phyloP scores from a whole-genome alignment of 2,888 invertebrate genomes.

The Morinoia aosen region DNA sequence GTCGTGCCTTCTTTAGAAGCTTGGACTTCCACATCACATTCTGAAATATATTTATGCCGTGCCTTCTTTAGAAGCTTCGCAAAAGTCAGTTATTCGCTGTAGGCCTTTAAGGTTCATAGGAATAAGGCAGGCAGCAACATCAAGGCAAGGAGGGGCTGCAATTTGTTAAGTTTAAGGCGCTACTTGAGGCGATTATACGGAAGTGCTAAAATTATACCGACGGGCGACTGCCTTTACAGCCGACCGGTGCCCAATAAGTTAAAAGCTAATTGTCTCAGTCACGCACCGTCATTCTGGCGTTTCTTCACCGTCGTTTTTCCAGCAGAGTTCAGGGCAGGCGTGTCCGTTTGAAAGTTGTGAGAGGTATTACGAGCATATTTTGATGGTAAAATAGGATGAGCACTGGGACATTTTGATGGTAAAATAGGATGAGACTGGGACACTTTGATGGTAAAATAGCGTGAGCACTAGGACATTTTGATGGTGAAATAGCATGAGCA shows the following conservation, averaged over 20 bases:
- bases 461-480: neutral
- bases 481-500: neutral
- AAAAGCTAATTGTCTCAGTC: neutral
- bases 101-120: neutral
- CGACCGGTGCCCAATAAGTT: neutral
- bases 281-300: neutral
- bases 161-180: neutral
- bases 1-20: too few relatives aligned
- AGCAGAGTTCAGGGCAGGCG: neutral
- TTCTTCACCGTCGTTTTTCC: neutral
- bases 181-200: neutral
- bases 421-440: neutral
- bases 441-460: neutral
- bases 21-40: too few relatives aligned
- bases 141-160: neutral
- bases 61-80: neutral
- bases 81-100: neutral
- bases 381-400: neutral
- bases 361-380: neutral
- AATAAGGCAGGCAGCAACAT: neutral
- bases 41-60: neutral
- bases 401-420: too few relatives aligned
- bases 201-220: constrained; percentile 12
- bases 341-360: too few relatives aligned
- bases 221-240: constrained; percentile 1